A percentile compares a stretch with the other conserved stretches of the same genome.
These are phyloP conservation scores for Nycticryphes semicollaris DNA, from an alignment of 2,113 vertebrate genomes.

Conservation along the genomic window DNA sequence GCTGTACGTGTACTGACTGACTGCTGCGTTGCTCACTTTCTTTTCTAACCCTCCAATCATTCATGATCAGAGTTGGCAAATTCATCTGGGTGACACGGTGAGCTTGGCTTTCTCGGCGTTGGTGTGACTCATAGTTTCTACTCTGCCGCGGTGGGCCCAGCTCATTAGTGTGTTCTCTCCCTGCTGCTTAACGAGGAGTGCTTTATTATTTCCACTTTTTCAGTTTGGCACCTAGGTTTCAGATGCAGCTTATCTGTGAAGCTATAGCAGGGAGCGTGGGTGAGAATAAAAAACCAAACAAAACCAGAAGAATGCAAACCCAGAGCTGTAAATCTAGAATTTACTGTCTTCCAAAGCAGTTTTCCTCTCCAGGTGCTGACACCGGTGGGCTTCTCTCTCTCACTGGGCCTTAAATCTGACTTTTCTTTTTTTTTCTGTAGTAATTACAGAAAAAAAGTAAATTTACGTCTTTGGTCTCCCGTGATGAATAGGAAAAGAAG, in stretches of 20 bases:
- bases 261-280: too few species aligned
- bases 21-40: not conserved
- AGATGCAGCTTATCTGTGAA: not conserved
- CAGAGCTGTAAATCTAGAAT: not conserved
- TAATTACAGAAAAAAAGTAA: not conserved
- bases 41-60: not conserved
- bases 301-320: not conserved
- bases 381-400: not conserved
- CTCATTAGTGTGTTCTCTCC: not conserved
- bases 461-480: not conserved
- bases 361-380: not conserved
- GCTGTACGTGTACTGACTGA: not conserved
- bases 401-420: not conserved
- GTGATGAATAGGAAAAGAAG: not conserved
- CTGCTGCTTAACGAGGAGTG: not conserved
- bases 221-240: not conserved
- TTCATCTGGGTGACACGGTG: not conserved
- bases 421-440: not conserved
- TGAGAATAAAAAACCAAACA: not conserved
- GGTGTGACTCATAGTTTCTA: not conserved
- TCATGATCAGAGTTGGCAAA: not conserved
- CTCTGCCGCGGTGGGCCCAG: too few species aligned
- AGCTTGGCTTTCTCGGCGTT: not conserved
- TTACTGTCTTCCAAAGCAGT: not conserved
- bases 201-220: not conserved